A percentile compares a stretch with the other conserved stretches of the same genome.
These are phyloP conservation scores for Polydrusus tereticollis DNA, from an alignment of 2,888 invertebrate genomes.

Conservation along the genomic window DNA sequence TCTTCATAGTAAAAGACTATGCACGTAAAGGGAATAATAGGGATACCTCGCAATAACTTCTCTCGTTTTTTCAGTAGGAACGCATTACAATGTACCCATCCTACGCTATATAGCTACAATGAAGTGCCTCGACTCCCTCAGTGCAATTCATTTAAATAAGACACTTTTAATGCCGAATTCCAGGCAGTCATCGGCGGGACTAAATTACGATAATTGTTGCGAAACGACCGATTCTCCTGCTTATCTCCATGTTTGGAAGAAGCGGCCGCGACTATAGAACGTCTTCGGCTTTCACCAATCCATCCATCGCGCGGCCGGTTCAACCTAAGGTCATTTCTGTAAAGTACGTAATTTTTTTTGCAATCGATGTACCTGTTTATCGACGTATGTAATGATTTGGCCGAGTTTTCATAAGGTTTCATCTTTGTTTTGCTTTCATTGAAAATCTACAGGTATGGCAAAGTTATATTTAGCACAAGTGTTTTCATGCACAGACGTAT, in stretches of 20 bases:
- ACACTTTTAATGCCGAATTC: constrained; percentile 4
- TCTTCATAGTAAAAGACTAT: background rate
- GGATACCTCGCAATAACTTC: background rate
- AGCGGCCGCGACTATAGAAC: constrained; percentile 18
- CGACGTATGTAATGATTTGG: constrained; percentile 1
- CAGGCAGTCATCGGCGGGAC: constrained; percentile 50
- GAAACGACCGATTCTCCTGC: constrained; percentile 43
- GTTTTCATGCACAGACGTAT: no score
- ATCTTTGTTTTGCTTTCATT: background rate
- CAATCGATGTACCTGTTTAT: constrained; percentile 6
- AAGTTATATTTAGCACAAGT: no score
- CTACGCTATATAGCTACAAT: background rate
- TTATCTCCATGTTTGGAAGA: constrained; percentile 26
- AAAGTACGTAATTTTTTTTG: background rate
- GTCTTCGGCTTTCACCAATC: constrained; percentile 32
- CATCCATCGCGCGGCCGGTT: constrained; percentile 27
- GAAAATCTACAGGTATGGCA: background rate
- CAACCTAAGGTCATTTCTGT: constrained; percentile 23
- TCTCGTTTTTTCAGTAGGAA: background rate
- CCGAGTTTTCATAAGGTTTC: background rate
- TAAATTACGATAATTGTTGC: constrained; percentile 53
- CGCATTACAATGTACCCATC: background rate
- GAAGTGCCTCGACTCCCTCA: background rate
- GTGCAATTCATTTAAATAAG: background rate
- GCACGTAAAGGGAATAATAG: background rate